These are phyloP conservation scores for Falco naumanni DNA, from an alignment of 2,797 vertebrate genomes.

Conservation along the genomic window DNA sequence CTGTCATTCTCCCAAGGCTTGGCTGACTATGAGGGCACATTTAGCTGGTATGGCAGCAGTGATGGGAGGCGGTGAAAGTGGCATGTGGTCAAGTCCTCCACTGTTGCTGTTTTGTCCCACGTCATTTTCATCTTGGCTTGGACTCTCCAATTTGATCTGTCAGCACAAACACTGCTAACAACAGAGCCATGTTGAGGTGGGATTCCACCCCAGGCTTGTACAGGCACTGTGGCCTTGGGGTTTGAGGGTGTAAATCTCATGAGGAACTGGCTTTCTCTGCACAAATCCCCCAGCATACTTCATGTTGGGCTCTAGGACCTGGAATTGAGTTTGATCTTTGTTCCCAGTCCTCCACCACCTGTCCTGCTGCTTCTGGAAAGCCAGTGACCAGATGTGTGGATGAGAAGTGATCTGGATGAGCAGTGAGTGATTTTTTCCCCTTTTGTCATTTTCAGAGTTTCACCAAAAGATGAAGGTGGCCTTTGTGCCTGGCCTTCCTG, in stretches of 20 bases:
- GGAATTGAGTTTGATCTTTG: not conserved
- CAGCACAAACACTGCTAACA: not conserved
- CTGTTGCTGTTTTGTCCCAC: not conserved
- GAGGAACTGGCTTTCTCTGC: not conserved
- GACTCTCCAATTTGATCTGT: not conserved
- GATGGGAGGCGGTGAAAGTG: not conserved
- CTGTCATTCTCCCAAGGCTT: not conserved
- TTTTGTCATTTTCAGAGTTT: not conserved
- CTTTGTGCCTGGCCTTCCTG: not conserved
- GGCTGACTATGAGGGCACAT: rapidly evolving
- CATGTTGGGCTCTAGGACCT: not conserved
- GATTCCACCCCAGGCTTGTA: not conserved
- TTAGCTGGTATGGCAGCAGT: not conserved
- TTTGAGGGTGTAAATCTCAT: not conserved
- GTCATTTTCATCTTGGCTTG: not conserved
- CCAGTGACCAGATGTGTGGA: rapidly evolving
- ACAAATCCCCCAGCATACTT: not conserved
- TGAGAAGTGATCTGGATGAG: not conserved
- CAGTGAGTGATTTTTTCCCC: not conserved
- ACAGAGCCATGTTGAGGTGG: not conserved
- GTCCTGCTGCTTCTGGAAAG: not conserved
- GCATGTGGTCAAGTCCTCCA: rapidly evolving
- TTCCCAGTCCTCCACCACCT: not conserved
- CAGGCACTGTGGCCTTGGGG: not conserved
- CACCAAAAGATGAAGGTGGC: not conserved